phyloP scores from a whole-genome alignment of 2,797 vertebrate species.

The Chelon labrosus region DNA sequence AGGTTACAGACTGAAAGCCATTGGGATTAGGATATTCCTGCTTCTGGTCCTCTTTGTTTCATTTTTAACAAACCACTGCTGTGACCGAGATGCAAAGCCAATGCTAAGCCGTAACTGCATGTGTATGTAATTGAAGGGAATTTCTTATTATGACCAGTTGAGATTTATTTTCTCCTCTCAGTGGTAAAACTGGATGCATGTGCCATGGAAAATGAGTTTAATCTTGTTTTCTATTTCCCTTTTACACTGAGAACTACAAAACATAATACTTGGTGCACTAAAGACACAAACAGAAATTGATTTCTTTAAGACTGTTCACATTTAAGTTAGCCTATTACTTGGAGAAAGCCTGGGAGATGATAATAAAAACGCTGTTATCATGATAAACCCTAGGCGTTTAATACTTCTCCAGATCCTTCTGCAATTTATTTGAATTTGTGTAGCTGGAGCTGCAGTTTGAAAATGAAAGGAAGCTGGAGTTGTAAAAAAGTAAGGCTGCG shows the following conservation, averaged over 20 bases:
- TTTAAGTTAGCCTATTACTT: too few species aligned
- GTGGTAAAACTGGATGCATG: not conserved
- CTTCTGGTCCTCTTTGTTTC: conserved; percentile 9
- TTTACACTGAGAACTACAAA: too few species aligned
- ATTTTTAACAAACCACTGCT: not conserved
- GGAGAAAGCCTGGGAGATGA: too few species aligned
- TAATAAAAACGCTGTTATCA: too few species aligned
- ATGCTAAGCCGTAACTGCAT: not conserved
- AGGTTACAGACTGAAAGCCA: conserved; percentile 5
- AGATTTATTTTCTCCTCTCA: not conserved
- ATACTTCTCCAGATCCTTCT: too few species aligned
- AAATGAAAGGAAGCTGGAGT: not conserved
- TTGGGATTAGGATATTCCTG: conserved; percentile 1
- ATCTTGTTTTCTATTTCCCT: not conserved
- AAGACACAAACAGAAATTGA: not conserved
- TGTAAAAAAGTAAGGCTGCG: not conserved
- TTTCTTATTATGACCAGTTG: not conserved
- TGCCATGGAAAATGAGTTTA: not conserved
- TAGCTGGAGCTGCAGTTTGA: not conserved
- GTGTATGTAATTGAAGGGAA: not conserved
- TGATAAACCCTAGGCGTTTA: too few species aligned
- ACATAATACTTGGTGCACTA: not conserved
- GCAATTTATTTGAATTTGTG: too few species aligned
- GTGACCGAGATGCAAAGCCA: not conserved
- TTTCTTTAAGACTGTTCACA: not conserved